Conservation (phyloP, 2,797 vertebrate genomes). For the Gambelia wislizenii region DNA sequence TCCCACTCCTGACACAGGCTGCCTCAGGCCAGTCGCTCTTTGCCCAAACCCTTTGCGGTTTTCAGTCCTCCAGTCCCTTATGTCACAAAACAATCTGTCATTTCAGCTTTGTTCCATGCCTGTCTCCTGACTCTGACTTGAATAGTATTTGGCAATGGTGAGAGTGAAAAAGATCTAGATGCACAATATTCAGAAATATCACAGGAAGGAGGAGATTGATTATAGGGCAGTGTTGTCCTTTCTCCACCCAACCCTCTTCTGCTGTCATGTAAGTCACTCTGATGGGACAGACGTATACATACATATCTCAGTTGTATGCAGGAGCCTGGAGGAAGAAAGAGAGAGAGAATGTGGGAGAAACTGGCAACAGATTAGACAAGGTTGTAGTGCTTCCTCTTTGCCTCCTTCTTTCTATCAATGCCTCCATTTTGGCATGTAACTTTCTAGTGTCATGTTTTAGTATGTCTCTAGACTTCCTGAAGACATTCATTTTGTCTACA, state of each 20-base stretch:
- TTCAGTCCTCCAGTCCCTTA: constrained; percentile 39
- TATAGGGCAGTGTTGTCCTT: neutral
- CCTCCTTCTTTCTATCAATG: neutral
- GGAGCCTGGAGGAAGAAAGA: neutral
- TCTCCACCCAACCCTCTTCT: neutral
- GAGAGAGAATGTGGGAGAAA: neutral
- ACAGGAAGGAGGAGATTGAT: neutral
- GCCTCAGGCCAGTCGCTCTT: constrained; percentile 64
- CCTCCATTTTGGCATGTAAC: neutral
- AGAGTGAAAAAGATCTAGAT: constrained; percentile 51
- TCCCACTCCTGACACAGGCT: constrained; percentile 56
- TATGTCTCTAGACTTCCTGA: no score
- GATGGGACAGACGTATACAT: neutral
- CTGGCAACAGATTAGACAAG: no score
- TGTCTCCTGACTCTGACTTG: constrained; percentile 46
- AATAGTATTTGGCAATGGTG: constrained; percentile 44
- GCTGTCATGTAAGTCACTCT: neutral
- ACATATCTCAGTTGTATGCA: neutral
- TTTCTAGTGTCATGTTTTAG: neutral
- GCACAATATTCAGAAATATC: neutral
- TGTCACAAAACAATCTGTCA: constrained; percentile 68
- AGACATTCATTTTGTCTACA: no score
- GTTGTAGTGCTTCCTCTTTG: neutral
- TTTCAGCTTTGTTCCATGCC: constrained; percentile 58
- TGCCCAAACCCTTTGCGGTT: constrained; percentile 38